Conservation (phyloP, 2,113 vertebrate genomes). For the Channa argus region DNA sequence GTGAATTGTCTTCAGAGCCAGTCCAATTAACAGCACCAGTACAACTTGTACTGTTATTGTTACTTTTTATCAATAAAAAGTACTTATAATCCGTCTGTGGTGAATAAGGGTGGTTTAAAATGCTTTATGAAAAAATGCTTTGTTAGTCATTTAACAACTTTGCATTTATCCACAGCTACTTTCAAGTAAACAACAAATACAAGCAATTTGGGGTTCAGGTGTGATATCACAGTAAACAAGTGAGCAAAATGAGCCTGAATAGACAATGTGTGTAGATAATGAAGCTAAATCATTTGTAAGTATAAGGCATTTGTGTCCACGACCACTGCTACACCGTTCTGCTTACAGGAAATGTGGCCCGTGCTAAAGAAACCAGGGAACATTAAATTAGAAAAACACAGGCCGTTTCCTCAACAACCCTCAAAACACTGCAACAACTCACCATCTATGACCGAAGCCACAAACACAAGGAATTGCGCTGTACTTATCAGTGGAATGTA, state of each 20-base stretch:
- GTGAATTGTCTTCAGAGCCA: too few species aligned
- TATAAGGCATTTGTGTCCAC: slow-evolving; percentile 5
- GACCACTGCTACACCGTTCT: neutral
- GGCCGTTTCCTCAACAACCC: slow-evolving; percentile 66
- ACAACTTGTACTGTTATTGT: too few species aligned
- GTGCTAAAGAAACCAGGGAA: slow-evolving; percentile 38
- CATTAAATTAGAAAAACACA: slow-evolving; percentile 43
- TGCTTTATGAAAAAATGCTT: too few species aligned
- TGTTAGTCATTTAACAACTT: too few species aligned
- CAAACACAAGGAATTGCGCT: slow-evolving; percentile 58
- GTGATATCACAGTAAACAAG: neutral
- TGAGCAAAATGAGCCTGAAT: neutral
- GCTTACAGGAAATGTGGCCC: slow-evolving; percentile 25
- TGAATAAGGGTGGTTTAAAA: too few species aligned
- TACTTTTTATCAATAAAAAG: too few species aligned
- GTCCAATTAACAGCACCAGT: too few species aligned
- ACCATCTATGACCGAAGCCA: slow-evolving; percentile 25
- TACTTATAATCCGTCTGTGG: too few species aligned
- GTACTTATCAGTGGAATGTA: slow-evolving; percentile 69
- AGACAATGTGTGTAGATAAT: neutral
- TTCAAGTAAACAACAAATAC: too few species aligned
- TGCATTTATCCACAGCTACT: too few species aligned
- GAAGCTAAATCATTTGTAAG: neutral
- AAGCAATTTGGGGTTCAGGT: too few species aligned
- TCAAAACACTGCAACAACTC: slow-evolving; percentile 52